These are phyloP conservation scores for Drosophila mettleri DNA, from an alignment of 2,888 invertebrate genomes.

Conservation along the genomic window DNA sequence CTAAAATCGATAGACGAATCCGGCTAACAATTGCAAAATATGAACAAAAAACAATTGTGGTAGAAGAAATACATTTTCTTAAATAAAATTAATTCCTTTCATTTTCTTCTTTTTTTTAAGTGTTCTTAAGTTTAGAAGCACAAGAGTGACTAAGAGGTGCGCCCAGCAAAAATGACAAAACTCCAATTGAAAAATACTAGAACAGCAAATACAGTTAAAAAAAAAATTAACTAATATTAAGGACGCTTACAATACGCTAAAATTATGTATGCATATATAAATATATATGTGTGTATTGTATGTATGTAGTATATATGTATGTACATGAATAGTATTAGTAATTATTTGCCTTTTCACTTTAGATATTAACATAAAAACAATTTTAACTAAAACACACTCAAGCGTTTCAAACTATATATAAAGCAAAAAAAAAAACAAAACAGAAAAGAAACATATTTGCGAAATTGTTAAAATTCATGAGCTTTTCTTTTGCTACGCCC, in stretches of 20 bases:
- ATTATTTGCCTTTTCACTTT: conserved; percentile 74
- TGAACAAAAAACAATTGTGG: conserved; percentile 39
- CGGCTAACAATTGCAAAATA: conserved; percentile 55
- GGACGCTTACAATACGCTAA: conserved; percentile 25
- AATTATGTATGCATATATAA: conserved; percentile 24
- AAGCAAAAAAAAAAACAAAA: conserved; percentile 28
- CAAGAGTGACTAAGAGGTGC: conserved; percentile 70
- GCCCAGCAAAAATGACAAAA: conserved; percentile 48
- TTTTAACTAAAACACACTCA: conserved; percentile 64
- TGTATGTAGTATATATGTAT: conserved; percentile 24
- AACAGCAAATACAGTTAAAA: conserved; percentile 53
- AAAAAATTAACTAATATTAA: conserved; percentile 40
- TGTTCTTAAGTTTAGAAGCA: conserved; percentile 59
- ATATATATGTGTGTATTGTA: not conserved
- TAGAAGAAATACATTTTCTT: conserved; percentile 16
- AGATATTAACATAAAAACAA: conserved; percentile 60
- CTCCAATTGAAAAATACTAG: conserved; percentile 32
- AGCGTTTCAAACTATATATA: conserved; percentile 62
- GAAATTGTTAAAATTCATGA: conserved; percentile 31
- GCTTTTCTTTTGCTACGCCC: conserved; percentile 8
- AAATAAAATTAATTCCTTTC: conserved; percentile 3
- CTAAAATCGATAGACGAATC: conserved; percentile 44
- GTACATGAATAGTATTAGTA: conserved; percentile 39
- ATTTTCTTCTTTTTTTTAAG: not conserved
- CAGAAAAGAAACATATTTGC: conserved; percentile 10